phyloP scores from a whole-genome alignment of 2,888 invertebrate species.

The Molanna angustata region DNA sequence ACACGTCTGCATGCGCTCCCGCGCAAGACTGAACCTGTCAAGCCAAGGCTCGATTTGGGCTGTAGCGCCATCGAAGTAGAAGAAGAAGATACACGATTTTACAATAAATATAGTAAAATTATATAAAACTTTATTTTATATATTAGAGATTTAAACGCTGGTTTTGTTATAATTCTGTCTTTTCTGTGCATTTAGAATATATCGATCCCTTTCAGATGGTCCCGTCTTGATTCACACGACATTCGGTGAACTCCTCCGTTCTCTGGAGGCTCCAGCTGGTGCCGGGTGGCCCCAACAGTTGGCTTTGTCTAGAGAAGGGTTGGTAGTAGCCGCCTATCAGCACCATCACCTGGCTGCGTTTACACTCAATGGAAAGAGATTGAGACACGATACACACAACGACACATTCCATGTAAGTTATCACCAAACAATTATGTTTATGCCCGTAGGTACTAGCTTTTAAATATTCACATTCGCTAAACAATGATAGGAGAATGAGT shows the following conservation, averaged over 20 bases:
- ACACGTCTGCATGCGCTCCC: too few species aligned
- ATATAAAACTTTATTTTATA: too few species aligned
- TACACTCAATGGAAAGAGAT: conserved; percentile 89
- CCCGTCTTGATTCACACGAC: conserved; percentile 97
- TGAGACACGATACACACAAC: conserved; percentile 88
- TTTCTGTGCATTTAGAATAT: background rate
- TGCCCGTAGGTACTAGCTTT: too few species aligned
- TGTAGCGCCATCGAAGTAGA: too few species aligned
- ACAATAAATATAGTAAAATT: too few species aligned
- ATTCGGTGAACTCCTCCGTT: conserved; percentile 91
- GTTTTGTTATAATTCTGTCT: too few species aligned
- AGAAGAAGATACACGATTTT: too few species aligned
- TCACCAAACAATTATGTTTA: background rate
- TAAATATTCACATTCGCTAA: too few species aligned
- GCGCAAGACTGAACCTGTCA: too few species aligned
- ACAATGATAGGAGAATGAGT: too few species aligned
- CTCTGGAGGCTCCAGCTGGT: conserved; percentile 78
- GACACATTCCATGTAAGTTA: conserved; percentile 85
- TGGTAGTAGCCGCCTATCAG: conserved; percentile 92
- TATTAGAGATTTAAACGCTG: too few species aligned
- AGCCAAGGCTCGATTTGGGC: too few species aligned
- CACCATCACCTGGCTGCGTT: conserved; percentile 90
- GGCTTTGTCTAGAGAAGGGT: conserved; percentile 93
- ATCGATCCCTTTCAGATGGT: conserved; percentile 65
- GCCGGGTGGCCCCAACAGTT: conserved; percentile 81